Base-by-base conservation (phyloP, 2,888 invertebrate species). In the Sinotaia quadrata region DNA sequence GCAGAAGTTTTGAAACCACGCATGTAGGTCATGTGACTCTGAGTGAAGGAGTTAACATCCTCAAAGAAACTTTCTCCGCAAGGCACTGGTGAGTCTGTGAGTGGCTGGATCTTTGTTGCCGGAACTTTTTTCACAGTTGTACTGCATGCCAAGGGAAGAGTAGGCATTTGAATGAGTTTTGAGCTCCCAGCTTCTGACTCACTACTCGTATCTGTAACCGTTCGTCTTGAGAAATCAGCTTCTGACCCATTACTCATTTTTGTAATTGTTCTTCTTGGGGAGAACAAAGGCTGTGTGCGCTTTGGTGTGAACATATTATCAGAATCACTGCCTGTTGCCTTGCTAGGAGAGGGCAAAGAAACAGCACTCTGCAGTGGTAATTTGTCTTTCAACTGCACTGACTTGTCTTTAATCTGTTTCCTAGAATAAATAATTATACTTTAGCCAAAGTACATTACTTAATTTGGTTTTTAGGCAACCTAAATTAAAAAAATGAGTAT, bases 31-130 rank as follows among this genome's bases (percentile, higher is more conserved):
- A 76, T 75, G 71, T 81, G 81, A 21, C 80, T 76, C 58, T 83
- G 81, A 12, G 79, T 80, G 34, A 82, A 67, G 33, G 77, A 68
- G 10, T 76, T 74, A 71, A 81, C 80, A 21, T 80, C 82, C 52
- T 85, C 84, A 76, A 84, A 86, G 75, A 87, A 87, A 68, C 86
- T 86, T 24, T 87, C 85, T 7, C 86, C 85, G 75, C 85, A 84
- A 0, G 84, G 84, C 57, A 84, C 78, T 8, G 81, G 80, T 0
- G 82, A 81, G 4, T 74, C 76, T 1, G 59, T 29, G 3, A 31
- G 59, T n/a, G 47, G 29, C 57, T 63, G 66, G 24, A 67, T 34
- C 8, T 49, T 54, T 1, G 41, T 60, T 33, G 29, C 31, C 10
- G 72, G 41, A 5, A 62, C 52, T 59, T 59, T 67, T 60, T 67